Conservation (phyloP, 1,140 invertebrate species). For the Drosophila parabipectinata region DNA sequence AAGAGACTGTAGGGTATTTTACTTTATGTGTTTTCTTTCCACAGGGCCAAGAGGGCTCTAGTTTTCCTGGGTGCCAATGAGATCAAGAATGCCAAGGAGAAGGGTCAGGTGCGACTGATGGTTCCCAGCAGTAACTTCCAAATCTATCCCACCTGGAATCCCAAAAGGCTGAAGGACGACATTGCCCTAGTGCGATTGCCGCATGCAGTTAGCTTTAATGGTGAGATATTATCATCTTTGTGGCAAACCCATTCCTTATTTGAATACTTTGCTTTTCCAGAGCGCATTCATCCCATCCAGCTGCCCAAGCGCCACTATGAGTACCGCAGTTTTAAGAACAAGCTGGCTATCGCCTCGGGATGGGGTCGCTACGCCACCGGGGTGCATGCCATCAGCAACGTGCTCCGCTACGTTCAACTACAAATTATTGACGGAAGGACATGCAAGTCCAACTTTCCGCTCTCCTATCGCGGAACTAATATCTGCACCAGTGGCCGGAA, state of each 20-base stretch:
- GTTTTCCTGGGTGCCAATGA: slow-evolving; percentile 85
- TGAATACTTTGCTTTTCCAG: slow-evolving; percentile 52
- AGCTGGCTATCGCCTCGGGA: slow-evolving; percentile 84
- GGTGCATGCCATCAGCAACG: slow-evolving; percentile 79
- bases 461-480: slow-evolving; percentile 84
- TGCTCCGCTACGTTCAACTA: slow-evolving; percentile 84
- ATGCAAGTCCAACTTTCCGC: slow-evolving; percentile 86
- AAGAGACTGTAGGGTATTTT: not conserved
- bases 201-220: slow-evolving; percentile 84
- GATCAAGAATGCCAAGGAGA: slow-evolving; percentile 83
- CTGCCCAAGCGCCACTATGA: slow-evolving; percentile 83
- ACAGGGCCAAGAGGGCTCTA: slow-evolving; percentile 74
- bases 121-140: slow-evolving; percentile 82
- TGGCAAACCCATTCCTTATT: not conserved
- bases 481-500: slow-evolving; percentile 84
- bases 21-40: not conserved
- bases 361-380: slow-evolving; percentile 85
- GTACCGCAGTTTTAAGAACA: slow-evolving; percentile 82
- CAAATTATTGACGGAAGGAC: slow-evolving; percentile 85
- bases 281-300: slow-evolving; percentile 84
- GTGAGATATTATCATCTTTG: slow-evolving; percentile 62
- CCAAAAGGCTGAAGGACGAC: slow-evolving; percentile 84
- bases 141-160: slow-evolving; percentile 85
- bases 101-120: slow-evolving; percentile 76
- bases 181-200: slow-evolving; percentile 86